Evolutionary conservation across 2,113 vertebrate species (phyloP).

Genomic region (Arizona elegans): DNA sequence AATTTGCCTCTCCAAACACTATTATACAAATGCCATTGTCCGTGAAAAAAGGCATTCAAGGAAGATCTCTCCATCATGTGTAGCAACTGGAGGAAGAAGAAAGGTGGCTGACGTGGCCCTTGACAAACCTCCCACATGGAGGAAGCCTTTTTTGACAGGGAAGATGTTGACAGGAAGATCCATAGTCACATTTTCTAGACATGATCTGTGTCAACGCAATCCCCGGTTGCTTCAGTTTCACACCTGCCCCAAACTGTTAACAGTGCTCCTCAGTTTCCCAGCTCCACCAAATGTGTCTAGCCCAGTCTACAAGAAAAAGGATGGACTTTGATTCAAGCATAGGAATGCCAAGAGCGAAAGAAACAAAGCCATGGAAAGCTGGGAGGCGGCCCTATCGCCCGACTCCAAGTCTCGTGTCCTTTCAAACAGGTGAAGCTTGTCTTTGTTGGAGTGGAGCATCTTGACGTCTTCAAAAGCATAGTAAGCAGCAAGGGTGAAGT

Average conservation of each 20-base stretch:
- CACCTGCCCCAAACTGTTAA: neutral
- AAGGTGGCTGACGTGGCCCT: slow-evolving; percentile 16
- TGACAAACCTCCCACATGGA: neutral
- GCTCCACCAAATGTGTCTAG: neutral
- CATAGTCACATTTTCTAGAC: neutral
- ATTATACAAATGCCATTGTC: slow-evolving; percentile 44
- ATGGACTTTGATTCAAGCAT: slow-evolving; percentile 69
- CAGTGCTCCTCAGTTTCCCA: neutral
- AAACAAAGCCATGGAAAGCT: neutral
- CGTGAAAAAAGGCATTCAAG: neutral
- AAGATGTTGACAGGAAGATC: neutral
- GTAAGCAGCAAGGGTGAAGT: slow-evolving; percentile 97
- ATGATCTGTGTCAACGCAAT: rapidly evolving
- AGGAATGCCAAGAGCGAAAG: slow-evolving; percentile 54
- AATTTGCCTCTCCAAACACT: slow-evolving; percentile 17
- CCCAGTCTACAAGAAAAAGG: slow-evolving; percentile 66
- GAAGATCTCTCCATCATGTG: neutral
- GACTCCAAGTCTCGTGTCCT: slow-evolving; percentile 71
- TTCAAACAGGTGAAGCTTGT: slow-evolving; percentile 87
- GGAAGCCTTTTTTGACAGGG: neutral
- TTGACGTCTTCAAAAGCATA: slow-evolving; percentile 95
- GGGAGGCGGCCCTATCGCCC: slow-evolving; percentile 19
- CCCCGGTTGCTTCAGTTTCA: neutral
- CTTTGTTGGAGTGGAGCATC: slow-evolving; percentile 91
- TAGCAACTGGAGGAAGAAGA: slow-evolving; percentile 3